Evolutionary conservation across 2,888 invertebrate genomes (phyloP).

Genomic region (Bellardia bayeri): DNA sequence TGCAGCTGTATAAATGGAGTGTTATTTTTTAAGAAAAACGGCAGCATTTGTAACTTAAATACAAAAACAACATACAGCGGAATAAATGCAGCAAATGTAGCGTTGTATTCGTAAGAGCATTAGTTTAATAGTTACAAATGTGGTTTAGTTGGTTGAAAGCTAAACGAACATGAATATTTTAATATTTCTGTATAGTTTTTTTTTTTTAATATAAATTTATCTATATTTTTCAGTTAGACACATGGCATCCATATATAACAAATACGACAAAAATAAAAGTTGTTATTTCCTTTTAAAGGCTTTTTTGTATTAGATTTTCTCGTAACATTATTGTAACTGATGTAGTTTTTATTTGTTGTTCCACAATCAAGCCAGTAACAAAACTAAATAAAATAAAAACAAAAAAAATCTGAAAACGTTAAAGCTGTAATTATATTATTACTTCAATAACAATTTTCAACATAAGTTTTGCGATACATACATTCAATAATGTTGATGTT

Average conservation of each 20-base stretch:
- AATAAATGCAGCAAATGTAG: constrained; percentile 49
- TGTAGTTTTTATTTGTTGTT: constrained; percentile 9
- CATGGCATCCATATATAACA: constrained; percentile 67
- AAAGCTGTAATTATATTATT: constrained; percentile 77
- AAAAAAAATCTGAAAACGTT: constrained; percentile 58
- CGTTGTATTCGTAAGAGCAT: constrained; percentile 63
- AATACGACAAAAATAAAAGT: constrained; percentile 73
- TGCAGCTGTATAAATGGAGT: constrained; percentile 69
- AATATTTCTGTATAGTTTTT: constrained; percentile 34
- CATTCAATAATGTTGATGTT: constrained; percentile 58
- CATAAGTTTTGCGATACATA: constrained; percentile 74
- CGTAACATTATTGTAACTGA: constrained; percentile 48
- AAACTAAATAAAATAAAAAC: neutral
- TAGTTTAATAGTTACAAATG: constrained; percentile 70
- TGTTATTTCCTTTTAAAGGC: constrained; percentile 75
- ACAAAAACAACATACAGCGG: neutral
- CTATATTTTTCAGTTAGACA: constrained; percentile 61
- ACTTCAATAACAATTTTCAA: constrained; percentile 77
- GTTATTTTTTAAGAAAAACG: constrained; percentile 48
- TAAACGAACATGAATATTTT: constrained; percentile 68
- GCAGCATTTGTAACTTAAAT: constrained; percentile 25
- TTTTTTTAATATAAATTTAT: constrained; percentile 10
- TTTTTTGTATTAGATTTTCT: constrained; percentile 69
- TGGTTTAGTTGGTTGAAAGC: constrained; percentile 64
- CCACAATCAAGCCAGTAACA: constrained; percentile 38